Evolutionary conservation across 2,113 vertebrate genomes (phyloP), one percentile per base, ranked within the genome.

Genomic region (Calidris pygmaea): DNA sequence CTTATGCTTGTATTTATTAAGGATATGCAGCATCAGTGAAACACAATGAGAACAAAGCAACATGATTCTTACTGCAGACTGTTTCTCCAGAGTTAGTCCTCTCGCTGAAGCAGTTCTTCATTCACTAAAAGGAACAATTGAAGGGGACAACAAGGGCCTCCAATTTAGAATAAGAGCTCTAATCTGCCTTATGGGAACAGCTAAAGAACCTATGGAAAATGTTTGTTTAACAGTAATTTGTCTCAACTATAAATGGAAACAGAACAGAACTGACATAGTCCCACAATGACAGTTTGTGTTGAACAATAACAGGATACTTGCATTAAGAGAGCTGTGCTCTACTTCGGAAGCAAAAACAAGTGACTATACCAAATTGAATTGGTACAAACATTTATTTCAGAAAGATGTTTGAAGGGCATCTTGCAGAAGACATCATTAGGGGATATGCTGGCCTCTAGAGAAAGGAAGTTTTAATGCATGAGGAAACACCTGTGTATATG

Each of bases 281-380:
- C 52, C 89, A 85, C 91, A 95, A 87, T 79, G 85, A 93, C 81
- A 87, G 93, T 75, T 53, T 87, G 84, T 82, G 62, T 70, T 87
- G 77, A 96, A 97, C 94, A 97, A 93, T 96, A 95, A 94, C 96
- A 97, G 96, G 95, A 96, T 97, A 91, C 81, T 93, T 96, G 62
- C 87, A 97, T 66, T 94, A 95, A 90, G 32, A 78, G 73, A 94
- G 81, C 26, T 56, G 74, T 76, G 93, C n/a, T 87, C 66, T 68
- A 58, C 79, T 74, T 88, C 81, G 87, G 87, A 96, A 91, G 86
- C 75, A 87, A 94, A 79, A 84, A n/a, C 70, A 91, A 89, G 63
- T 16, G 62, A 84, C 72, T 79, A 68, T 22, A 94, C 72, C 37
- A 85, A 95, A 84, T 1, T 85, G 34, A 94, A 73, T 11, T 63